Base-by-base conservation (phyloP, 2,888 invertebrate genomes). In the Phyllotreta striolata region DNA sequence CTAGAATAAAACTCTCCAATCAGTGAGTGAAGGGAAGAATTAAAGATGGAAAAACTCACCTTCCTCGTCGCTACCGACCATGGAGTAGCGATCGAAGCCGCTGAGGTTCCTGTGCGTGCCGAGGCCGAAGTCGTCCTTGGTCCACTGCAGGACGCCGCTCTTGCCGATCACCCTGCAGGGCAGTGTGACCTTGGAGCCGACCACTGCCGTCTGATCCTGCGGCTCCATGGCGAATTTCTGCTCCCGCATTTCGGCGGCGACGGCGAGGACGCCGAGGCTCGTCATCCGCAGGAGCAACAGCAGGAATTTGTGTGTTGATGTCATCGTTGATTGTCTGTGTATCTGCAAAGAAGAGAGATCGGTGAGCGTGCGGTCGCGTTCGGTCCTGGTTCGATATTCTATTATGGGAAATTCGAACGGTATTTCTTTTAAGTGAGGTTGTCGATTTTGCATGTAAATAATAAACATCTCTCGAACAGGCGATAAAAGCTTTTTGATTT, bases 31-130 rank as follows among this genome's bases (percentile, higher is more conserved):
- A n/a, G n/a, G n/a, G n/a, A n/a, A n/a, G n/a, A n/a, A n/a, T n/a
- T n/a, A n/a, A n/a, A n/a, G n/a, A n/a, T n/a, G n/a, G n/a, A n/a
- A 6, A 1, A 43, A 78, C 85, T 83, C 80, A 89, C 96, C 96
- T 87, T 95, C 95, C 81, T 94, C 95, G 78, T 96, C 95, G 77
- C 92, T 95, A 47, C 98, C 98, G 70, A 96, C 91, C 97, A 98
- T 98, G 70, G 91, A 89, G 83, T 98, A 98, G 64, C 98, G 87
- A 66, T 95, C 94, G 82, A 93, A 98, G 41, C 95, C 95, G 65
- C 93, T 92, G 64, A 98, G 85, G 74, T 94, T 92, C 70, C 97
- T 86, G 77, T 96, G 93, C 0, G 92, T 89, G 1, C 98, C 98
- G 38, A 98, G 86, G 0, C 96, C 98, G 77, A 97, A 98, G 78